phyloP scores from a whole-genome alignment of 2,113 vertebrate species.

The Ciconia maguari region DNA sequence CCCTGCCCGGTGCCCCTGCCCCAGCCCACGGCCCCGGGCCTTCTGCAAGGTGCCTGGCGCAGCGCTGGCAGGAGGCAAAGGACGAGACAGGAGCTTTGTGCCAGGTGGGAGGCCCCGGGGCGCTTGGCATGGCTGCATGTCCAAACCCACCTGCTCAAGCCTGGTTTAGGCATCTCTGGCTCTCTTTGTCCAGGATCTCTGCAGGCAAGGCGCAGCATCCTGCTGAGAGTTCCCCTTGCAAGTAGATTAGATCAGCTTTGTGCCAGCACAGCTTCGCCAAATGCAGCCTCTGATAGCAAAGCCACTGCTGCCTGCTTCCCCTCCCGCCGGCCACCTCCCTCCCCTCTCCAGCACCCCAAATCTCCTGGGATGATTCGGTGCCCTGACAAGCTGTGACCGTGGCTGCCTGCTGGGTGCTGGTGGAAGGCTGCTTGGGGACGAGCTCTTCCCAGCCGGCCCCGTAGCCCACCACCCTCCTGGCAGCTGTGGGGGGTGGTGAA shows the following conservation, averaged over 20 bases:
- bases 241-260: background rate
- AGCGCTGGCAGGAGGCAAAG: background rate
- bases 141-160: background rate
- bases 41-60: background rate
- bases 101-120: background rate
- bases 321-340: background rate
- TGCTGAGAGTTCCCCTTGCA: background rate
- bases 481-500: background rate
- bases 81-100: background rate
- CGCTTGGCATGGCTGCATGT: accelerated
- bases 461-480: accelerated
- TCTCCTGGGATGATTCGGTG: accelerated
- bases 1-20: background rate
- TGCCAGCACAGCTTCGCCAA: background rate
- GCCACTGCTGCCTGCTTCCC: background rate
- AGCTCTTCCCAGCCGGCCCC: background rate
- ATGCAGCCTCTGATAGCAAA: background rate
- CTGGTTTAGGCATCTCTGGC: background rate
- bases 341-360: background rate
- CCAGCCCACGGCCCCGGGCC: background rate
- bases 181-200: background rate
- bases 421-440: background rate
- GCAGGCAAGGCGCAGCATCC: background rate
- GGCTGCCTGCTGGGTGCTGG: background rate
- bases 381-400: background rate